Evolutionary conservation across 2,888 invertebrate genomes (phyloP).

Genomic region (Drepana falcataria): DNA sequence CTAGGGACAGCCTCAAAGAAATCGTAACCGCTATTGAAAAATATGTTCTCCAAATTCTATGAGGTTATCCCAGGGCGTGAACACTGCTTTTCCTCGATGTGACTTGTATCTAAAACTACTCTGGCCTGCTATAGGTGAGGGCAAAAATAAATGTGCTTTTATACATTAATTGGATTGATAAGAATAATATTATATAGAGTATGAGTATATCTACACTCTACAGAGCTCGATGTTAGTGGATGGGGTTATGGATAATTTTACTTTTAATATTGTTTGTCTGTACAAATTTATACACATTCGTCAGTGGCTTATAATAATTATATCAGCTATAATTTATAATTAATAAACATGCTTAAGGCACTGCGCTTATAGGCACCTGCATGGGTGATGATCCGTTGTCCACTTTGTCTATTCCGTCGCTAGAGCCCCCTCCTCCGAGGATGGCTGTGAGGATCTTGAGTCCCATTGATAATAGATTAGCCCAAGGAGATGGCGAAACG

Average conservation of each 20-base stretch:
- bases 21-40: constrained; percentile 4
- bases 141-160: constrained; percentile 55
- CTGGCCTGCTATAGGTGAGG: constrained; percentile 55
- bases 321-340: not conserved
- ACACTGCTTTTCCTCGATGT: constrained; percentile 57
- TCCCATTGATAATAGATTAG: constrained; percentile 90
- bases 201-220: constrained; percentile 63
- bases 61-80: constrained; percentile 53
- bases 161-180: constrained; percentile 50
- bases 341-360: constrained; percentile 7
- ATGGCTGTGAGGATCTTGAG: constrained; percentile 91
- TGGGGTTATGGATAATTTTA: constrained; percentile 48
- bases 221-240: constrained; percentile 66
- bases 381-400: constrained; percentile 92
- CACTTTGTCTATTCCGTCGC: constrained; percentile 93
- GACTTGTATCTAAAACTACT: constrained; percentile 46
- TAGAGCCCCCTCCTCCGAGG: constrained; percentile 86
- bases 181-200: constrained; percentile 34
- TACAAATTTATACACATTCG: not conserved
- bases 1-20: constrained; percentile 55
- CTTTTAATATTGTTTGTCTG: constrained; percentile 5
- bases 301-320: not conserved
- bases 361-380: constrained; percentile 81
- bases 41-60: constrained; percentile 27
- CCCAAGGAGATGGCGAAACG: constrained; percentile 89